Base-by-base conservation (phyloP, 2,888 invertebrate genomes). In the Eristalinus aeneus region DNA sequence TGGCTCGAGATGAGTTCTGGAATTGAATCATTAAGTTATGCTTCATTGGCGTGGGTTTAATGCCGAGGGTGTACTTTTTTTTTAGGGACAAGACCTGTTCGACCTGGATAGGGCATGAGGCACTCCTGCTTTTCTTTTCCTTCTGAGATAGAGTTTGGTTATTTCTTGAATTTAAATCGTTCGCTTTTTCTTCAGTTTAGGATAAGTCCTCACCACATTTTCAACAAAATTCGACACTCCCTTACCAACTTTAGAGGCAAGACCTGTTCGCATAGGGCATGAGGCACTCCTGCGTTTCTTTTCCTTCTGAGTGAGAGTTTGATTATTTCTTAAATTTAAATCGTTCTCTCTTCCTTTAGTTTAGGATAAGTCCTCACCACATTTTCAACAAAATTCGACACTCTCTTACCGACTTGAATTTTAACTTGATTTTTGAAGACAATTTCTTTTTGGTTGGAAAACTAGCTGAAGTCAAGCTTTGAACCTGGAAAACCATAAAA, bases 11-110 rank as follows among this genome's bases (percentile, higher is more conserved):
- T 46, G 46, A 46, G 46, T 16, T 46, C 46, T 46, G 46, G 46
- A 65, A 65, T 65, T 53, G 53, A 67, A 67, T 67, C 67, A 20
- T 67, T 20, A 53, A 53, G 67, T 67, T 31, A 67, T 67, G 67
- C 20, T 32, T 53, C 67, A 67, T 67, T 53, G 20, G 32, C 6
- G 20, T 11, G 5, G 0, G 11, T 27, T 27, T 1, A 31, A 54
- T 32, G 67, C 4, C 12, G 12, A 27, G 16, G 16, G 46, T 16
- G 46, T 6, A n/a, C n/a, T n/a, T n/a, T 8, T 16, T 16, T 46
- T n/a, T 6, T 3, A 46, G 46, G 46, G 16, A 46, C 16, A 46
- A 46, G 46, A 46, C 16, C 46, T 46, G 46, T 16, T 46, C 16
- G 46, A 16, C 8, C 6, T 39, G 36, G 39, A 16, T 46, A 27